Conservation (phyloP, 2,797 vertebrate genomes). For the Anguilla megastoma region DNA sequence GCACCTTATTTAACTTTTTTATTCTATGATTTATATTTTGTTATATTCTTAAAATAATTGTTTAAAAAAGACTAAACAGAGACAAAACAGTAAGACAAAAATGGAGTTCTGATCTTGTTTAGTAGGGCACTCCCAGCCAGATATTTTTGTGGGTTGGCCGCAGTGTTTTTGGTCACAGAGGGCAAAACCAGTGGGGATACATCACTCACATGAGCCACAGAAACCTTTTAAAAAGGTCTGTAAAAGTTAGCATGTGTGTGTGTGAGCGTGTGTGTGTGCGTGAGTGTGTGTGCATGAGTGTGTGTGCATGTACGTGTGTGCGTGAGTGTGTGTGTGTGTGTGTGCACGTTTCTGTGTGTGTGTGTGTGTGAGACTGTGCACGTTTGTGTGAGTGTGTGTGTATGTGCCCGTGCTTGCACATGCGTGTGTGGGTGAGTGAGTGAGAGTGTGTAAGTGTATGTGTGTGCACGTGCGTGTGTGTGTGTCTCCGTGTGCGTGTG, state of each 20-base stretch:
- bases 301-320: background rate
- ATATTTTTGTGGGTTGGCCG: conserved; percentile 32
- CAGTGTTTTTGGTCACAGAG: conserved; percentile 29
- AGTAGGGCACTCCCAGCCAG: conserved; percentile 21
- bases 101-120: background rate
- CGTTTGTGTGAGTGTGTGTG: background rate
- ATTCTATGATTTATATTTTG: conserved; percentile 14
- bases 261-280: background rate
- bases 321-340: background rate
- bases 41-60: conserved; percentile 7
- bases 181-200: conserved; percentile 28
- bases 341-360: background rate
- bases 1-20: background rate
- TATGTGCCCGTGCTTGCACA: background rate
- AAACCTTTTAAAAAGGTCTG: conserved; percentile 17
- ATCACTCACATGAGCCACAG: conserved; percentile 23
- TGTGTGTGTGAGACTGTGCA: background rate
- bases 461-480: conserved; percentile 17
- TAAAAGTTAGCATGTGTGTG: background rate
- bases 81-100: conserved; percentile 29
- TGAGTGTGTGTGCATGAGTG: background rate
- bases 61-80: conserved; percentile 19
- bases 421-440: background rate
- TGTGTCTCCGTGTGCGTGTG: background rate
- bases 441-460: background rate